Conservation (phyloP, 2,888 invertebrate genomes). For the Cylindroiulus punctatus region DNA sequence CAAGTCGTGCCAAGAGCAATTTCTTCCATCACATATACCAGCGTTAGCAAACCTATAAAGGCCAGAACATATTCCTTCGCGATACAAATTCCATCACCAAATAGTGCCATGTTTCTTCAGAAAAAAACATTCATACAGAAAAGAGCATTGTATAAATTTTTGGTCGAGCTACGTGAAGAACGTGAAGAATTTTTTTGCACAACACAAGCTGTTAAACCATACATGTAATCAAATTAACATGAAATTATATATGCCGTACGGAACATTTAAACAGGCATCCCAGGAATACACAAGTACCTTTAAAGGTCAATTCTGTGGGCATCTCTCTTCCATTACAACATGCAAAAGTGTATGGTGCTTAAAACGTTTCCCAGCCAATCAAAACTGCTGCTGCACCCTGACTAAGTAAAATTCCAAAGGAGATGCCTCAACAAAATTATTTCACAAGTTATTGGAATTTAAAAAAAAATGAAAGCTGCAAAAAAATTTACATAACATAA, state of each 20-base stretch:
- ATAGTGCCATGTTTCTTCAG: background rate
- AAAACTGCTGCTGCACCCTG: too few relatives aligned
- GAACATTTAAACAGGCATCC: background rate
- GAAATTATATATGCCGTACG: background rate
- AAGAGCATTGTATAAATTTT: background rate
- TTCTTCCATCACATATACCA: constrained; percentile 14
- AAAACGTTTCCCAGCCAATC: too few relatives aligned
- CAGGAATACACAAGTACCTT: too few relatives aligned
- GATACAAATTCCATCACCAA: background rate
- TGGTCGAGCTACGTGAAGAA: background rate
- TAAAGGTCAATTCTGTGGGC: too few relatives aligned
- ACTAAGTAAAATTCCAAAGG: too few relatives aligned
- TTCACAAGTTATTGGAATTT: too few relatives aligned
- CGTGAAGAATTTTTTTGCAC: background rate
- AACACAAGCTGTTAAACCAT: background rate
- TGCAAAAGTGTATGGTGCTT: too few relatives aligned
- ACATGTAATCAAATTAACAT: background rate
- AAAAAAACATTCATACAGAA: background rate
- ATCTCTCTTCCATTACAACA: too few relatives aligned
- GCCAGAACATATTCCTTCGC: background rate
- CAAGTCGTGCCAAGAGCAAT: constrained; percentile 43
- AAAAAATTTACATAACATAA: too few relatives aligned
- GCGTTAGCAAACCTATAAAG: background rate
- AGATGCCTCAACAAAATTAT: too few relatives aligned
- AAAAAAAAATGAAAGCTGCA: too few relatives aligned